A percentile compares a stretch with the other conserved stretches of the same genome.
phyloP scores from a whole-genome alignment of 1,140 invertebrate species.

The Tigriopus japonicus region DNA sequence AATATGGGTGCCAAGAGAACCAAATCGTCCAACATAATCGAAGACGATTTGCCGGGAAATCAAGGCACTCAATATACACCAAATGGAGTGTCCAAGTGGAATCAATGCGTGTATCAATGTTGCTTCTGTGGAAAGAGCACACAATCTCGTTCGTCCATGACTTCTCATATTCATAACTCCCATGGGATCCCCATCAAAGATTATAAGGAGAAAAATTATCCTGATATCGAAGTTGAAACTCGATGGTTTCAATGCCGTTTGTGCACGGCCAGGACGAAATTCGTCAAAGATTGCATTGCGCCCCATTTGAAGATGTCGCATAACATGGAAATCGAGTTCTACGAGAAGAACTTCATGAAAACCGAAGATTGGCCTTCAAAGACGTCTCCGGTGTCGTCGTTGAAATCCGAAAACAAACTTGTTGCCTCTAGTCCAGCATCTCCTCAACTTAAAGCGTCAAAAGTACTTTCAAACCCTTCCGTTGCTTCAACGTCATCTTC shows the following conservation, averaged over 20 bases:
- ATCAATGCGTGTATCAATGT: slow-evolving; percentile 8
- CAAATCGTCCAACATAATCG: background rate
- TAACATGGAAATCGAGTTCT: slow-evolving; percentile 4
- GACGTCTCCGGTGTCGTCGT: background rate
- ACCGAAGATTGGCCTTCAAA: slow-evolving; percentile 3
- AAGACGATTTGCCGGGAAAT: background rate
- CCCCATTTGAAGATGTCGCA: slow-evolving; percentile 12
- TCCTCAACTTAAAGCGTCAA: background rate
- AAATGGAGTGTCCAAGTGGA: slow-evolving; percentile 2
- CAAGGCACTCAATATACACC: background rate
- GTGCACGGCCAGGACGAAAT: slow-evolving; percentile 3
- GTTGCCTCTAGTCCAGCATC: background rate
- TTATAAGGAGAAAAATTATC: slow-evolving; percentile 10
- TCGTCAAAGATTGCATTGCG: slow-evolving; percentile 12
- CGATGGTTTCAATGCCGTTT: slow-evolving; percentile 8
- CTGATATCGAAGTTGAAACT: slow-evolving; percentile 8
- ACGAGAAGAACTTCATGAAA: slow-evolving; percentile 1
- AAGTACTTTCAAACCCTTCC: too few relatives aligned
- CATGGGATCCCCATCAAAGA: slow-evolving; percentile 10
- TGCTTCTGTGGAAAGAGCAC: slow-evolving; percentile 9
- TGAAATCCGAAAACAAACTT: background rate
- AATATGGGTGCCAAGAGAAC: background rate
- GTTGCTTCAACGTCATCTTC: background rate
- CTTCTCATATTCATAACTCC: slow-evolving; percentile 3
- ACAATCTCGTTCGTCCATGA: slow-evolving; percentile 1